Conservation (phyloP, 2,797 vertebrate genomes). For the Semaprochilodus insignis region DNA sequence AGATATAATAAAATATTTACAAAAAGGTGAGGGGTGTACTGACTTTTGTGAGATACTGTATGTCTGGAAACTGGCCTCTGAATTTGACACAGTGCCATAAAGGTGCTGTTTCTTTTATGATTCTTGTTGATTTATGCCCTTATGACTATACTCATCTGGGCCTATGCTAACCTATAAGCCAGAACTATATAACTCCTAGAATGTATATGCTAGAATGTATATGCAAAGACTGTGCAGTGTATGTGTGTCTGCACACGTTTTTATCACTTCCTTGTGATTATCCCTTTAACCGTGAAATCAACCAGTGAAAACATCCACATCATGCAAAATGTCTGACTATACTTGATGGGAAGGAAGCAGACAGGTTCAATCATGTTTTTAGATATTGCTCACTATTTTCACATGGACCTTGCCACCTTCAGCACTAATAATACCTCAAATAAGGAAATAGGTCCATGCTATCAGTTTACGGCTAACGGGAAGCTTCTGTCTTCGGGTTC, state of each 20-base stretch:
- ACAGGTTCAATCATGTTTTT: slow-evolving; percentile 17
- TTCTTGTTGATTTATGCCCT: no score
- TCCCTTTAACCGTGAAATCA: neutral
- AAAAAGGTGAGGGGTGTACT: no score
- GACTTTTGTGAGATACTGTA: no score
- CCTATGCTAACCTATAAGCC: no score
- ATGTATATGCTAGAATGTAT: no score
- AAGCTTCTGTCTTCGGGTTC: slow-evolving; percentile 33
- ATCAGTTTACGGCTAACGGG: slow-evolving; percentile 19
- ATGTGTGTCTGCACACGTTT: neutral
- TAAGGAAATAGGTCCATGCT: slow-evolving; percentile 22
- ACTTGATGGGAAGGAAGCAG: slow-evolving; percentile 18
- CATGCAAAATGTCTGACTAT: neutral
- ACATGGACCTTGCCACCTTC: neutral
- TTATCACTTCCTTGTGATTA: neutral
- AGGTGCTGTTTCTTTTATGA: no score
- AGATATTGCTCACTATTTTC: neutral
- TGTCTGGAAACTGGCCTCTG: no score
- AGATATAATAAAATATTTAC: no score
- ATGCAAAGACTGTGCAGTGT: neutral
- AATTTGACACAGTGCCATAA: no score
- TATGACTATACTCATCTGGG: no score
- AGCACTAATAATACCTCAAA: slow-evolving; percentile 4
- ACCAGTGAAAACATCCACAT: neutral
- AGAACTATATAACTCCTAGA: no score